Evolutionary conservation across 2,888 invertebrate genomes (phyloP), one percentile per base, ranked within the genome.

Genomic region (Acrobasis suavella): DNA sequence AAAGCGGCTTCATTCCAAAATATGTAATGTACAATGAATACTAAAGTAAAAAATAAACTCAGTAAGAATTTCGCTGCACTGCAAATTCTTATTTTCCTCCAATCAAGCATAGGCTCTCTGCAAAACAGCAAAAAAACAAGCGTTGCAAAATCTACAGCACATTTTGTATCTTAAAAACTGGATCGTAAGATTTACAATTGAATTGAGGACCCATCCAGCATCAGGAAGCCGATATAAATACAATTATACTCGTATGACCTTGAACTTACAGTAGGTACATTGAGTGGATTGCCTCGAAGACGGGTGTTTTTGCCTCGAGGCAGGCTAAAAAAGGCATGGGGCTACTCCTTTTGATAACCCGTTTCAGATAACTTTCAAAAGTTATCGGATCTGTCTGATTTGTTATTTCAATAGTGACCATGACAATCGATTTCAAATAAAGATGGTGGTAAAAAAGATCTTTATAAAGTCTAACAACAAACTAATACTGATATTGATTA

Each of bases 241-340:
- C 80, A 81, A 79, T 81, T 82, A 72, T 70, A n/a, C n/a, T n/a
- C n/a, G n/a, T n/a, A 69, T 80, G 84, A 73, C 89, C 89, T 86
- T 89, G 89, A 89, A 89, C 89, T 89, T 87, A 82, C 80, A 75
- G 76, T n/a, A n/a, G n/a, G n/a, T 66, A 60, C 71, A 74, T 78
- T 72, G 78, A 83, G 82, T 79, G 76, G 77, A 78, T 79, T 78
- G 81, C 79, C 78, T 80, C 74, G 70, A 69, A 66, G 68, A 64
- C 65, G 63, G 63, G 73, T 71, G 70, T 63, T 74, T 70, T 73
- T 69, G 77, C 76, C 74, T 74, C 77, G 68, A 75, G 81, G 77
- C 74, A 72, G 68, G 72, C 83, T 80, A 69, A 78, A 82, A 80
- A 82, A 70, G 81, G 79, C 68, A 75, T 62, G 72, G 74, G 75